Evolutionary conservation across 2,113 vertebrate species (phyloP), one percentile per base, ranked within the genome.

Genomic region (Phoenicopterus ruber): DNA sequence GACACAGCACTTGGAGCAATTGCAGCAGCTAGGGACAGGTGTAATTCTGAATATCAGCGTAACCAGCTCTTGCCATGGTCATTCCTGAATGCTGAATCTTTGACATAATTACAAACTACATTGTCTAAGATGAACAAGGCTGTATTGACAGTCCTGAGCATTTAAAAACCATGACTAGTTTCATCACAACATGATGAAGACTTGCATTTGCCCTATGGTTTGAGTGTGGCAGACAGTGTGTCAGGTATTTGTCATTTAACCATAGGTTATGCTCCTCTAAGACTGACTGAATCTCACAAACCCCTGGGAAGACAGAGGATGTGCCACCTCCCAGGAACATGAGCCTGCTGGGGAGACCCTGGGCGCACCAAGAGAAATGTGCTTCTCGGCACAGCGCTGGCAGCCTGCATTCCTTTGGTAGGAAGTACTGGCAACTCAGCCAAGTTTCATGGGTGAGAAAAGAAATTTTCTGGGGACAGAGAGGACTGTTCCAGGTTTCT

Each of bases 171-270:
- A 16, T 1, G 5, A 32, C 22, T 22, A 38, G 11, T 61, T 92
- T 52, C 49, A 57, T 38, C 5, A 0, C 52, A 28, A 14, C 31
- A 3, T 2, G 11, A 50, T 4, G 1, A 40, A 34, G 42, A 28
- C 28, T 36, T 87, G 40, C 21, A 13, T 34, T 62, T 40, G 22
- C 29, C 22, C 28, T 17, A 10, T 7, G 24, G 52, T 54, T 14
- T 61, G 28, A 65, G 40, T 1, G 13, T 47, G 58, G 38, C 59
- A 86, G 47, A 16, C 32, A 84, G 29, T 9, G 42, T n/a, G 79
- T 71, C 65, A 58, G 50, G 15, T 38, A 28, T 46, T 28, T 49
- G 6, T 40, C 46, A 57, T 52, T 80, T 55, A 87, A 31, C 15
- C 32, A 11, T 2, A 54, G 52, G 22, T 42, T 50, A 24, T 15